Evolutionary conservation across 2,113 vertebrate species (phyloP), one percentile per base, ranked within the genome.

Genomic region (Petaurus breviceps): DNA sequence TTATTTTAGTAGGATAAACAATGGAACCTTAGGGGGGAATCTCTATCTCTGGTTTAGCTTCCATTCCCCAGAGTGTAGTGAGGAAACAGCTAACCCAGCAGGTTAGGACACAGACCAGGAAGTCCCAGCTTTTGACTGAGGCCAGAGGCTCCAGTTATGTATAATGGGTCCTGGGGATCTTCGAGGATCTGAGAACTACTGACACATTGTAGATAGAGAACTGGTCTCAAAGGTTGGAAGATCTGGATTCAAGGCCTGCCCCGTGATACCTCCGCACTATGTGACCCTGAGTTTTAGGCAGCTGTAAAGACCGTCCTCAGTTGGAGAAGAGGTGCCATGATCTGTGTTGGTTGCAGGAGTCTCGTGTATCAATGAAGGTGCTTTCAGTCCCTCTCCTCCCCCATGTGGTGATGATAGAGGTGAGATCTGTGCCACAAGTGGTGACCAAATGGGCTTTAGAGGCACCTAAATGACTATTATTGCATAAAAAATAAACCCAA

Each of bases 1-100:
- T 98, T 98, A 98, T 51, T 98, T 96, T 84, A 96, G 89, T 94
- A 97, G 95, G 54, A 98, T 92, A 93, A 98, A 97, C 95, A 96
- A 90, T 14, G 26, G 91, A 93, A 95, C 26, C 28, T 57, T 46
- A 89, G 92, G 53, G 93, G 95, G 55, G 95, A 93, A 1, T 11
- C 23, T 47, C 19, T 37, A n/a, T 49, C 5, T 54, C 92, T 3
- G 16, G 3, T 2, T 47, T 47, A 49, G 53, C 90, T 51, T 1
- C 25, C 51, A 26, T 91, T 52, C 50, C n/a, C 90, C 54, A 57
- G 55, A 57, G 26, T 57, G 55, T 9, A 57, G 11, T 49, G 54
- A 50, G 52, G 90, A 8, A 54, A 46, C 95, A 95, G 93, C 94
- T 0, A n/a, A 94, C 94, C 97, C 96, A 92, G 26, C 26, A 8